A percentile compares a stretch with the other conserved stretches of the same genome.
Evolutionary conservation across 2,888 invertebrate genomes (phyloP).

Genomic region (Coenonympha glycerion): DNA sequence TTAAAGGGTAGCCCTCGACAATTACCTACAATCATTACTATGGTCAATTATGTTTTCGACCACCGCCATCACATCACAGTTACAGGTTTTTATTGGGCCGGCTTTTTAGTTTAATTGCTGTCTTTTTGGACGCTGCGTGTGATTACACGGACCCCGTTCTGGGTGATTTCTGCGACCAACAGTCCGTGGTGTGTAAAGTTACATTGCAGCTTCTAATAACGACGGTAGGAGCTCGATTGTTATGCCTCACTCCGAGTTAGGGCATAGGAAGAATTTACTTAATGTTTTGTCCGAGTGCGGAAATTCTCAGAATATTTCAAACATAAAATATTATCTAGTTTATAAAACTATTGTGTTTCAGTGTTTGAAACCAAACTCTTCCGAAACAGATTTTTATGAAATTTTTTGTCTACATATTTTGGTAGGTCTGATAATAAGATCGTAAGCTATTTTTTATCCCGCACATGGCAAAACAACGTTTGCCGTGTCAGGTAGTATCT

Average conservation of each 20-base stretch:
- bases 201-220: constrained; percentile 3
- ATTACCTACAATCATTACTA: constrained; percentile 74
- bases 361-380: no score
- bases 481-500: no score
- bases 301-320: no score
- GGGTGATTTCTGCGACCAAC: constrained; percentile 35
- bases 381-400: no score
- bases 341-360: no score
- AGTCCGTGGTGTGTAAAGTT: constrained; percentile 20
- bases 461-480: no score
- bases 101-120: constrained; percentile 70
- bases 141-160: constrained; percentile 38
- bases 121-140: constrained; percentile 39
- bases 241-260: neutral
- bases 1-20: constrained; percentile 61
- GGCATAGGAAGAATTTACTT: neutral
- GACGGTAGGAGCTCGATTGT: constrained; percentile 3
- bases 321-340: no score
- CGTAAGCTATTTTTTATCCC: no score
- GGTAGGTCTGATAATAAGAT: no score
- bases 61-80: constrained; percentile 60
- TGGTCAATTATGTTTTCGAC: constrained; percentile 68
- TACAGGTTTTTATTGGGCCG: constrained; percentile 67
- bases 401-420: no score
- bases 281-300: no score